Base-by-base conservation (phyloP, 2,113 vertebrate species). In the Salvelinus sp. region DNA sequence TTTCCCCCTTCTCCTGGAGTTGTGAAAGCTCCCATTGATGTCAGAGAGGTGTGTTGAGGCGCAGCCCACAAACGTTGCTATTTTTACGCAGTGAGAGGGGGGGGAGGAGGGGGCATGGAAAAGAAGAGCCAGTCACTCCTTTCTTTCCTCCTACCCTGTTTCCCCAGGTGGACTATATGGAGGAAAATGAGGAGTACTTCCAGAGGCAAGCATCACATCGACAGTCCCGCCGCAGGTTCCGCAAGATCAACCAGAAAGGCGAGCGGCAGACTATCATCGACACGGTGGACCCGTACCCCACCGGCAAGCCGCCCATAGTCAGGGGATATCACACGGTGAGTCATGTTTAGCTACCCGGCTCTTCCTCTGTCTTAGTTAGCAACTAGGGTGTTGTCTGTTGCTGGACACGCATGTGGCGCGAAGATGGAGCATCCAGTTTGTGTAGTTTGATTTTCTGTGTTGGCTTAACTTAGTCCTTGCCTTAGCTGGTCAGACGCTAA, bases 161-260 rank as follows among this genome's bases (percentile, higher is more conserved):
- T 0, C 80, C 57, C 44, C 88, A 99, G 98, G 97, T 99, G 90
- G 98, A 99, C 95, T 99, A 98, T 91, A 98, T 99, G 96, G 97
- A 99, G 94, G 98, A 99, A 95, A 98, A 97, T 97, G 98, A 99
- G 93, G 98, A 99, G 82, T 99, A 97, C 92, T 99, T 99, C 79
- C 98, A 99, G 86, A 94, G 97, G 12, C 98, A 99, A 92, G 98
- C 97, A 65, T 98, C 98, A 76, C 96, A 99, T 87, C 92, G 97
- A 79, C 98, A 99, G 80, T 99, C 97, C 79, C 95, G 97, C 71
- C 94, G 98, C 79, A 96, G 98, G 85, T 99, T 99, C 88, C 93
- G 97, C 50, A 99, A 98, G 92, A 99, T 99, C 92, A 99, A 98
- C 92, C 98, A 99, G 92, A 98, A 99, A 89, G 98, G 98, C 33